Percentiles rank a stretch among this genome's conserved stretches.
These are phyloP conservation scores for Eretmochelys imbricata DNA, from an alignment of 2,113 vertebrate genomes.

Conservation along the genomic window DNA sequence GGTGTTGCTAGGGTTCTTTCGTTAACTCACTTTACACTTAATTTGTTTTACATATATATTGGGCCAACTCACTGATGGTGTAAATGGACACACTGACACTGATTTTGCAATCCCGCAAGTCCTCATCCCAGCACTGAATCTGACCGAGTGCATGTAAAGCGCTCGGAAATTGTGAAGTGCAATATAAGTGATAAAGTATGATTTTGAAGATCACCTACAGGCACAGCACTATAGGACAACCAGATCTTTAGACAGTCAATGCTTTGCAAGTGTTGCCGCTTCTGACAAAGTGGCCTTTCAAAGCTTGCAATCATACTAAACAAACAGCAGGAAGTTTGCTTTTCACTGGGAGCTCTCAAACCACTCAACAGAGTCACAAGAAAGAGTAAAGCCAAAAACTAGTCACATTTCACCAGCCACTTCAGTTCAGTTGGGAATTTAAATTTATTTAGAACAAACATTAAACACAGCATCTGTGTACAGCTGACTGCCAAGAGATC, in stretches of 20 bases:
- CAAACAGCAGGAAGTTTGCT: constrained; percentile 60
- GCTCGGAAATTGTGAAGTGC: constrained; percentile 21
- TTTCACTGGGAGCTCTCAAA: constrained; percentile 58
- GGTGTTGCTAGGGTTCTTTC: constrained; percentile 10
- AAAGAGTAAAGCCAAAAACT: constrained; percentile 34
- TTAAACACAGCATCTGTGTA: not conserved
- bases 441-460: constrained; percentile 21
- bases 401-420: constrained; percentile 60
- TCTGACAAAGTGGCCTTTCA: constrained; percentile 36
- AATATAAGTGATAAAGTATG: not conserved
- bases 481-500: not conserved
- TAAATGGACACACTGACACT: not conserved
- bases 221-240: not conserved
- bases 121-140: not conserved
- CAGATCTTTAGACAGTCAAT: not conserved
- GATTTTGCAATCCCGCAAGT: not conserved
- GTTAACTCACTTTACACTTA: not conserved
- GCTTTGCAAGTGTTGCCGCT: constrained; percentile 27
- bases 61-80: not conserved
- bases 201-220: constrained; percentile 3
- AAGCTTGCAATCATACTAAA: constrained; percentile 22
- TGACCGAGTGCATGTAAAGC: not conserved
- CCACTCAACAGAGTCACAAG: not conserved
- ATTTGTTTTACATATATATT: not conserved
- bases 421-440: constrained; percentile 27